A percentile compares a stretch with the other conserved stretches of the same genome.
These are phyloP conservation scores for honey bee (Apis mellifera) DNA, from an alignment of 1,140 invertebrate genomes.

Conservation along the genomic window Amel_HAv3.1 CM009941.2:15109001-15109500, in stretches of 20 bases:
- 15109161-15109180: constrained; percentile 49
- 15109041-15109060: constrained; percentile 25
- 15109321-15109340: not conserved
- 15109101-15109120: not conserved
- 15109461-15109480: not conserved
- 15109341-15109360: too few species aligned
- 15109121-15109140: not conserved
- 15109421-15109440: not conserved
- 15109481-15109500: too few species aligned
- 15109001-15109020: constrained; percentile 11
- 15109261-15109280: constrained; percentile 9
- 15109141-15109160: constrained; percentile 20
- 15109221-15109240: constrained; percentile 54
- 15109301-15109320: not conserved
- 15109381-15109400: not conserved
- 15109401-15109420: not conserved
- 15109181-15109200: constrained; percentile 13
- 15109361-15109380: not conserved
- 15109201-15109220: constrained; percentile 31
- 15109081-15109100: constrained; percentile 16
- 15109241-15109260: constrained; percentile 32
- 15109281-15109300: not conserved
- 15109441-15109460: not conserved
- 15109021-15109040: constrained; percentile 35
- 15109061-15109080: constrained; percentile 12